These are phyloP conservation scores for Gymnoscopelus braueri DNA, from an alignment of 2,797 vertebrate species.

Conservation along the genomic window DNA sequence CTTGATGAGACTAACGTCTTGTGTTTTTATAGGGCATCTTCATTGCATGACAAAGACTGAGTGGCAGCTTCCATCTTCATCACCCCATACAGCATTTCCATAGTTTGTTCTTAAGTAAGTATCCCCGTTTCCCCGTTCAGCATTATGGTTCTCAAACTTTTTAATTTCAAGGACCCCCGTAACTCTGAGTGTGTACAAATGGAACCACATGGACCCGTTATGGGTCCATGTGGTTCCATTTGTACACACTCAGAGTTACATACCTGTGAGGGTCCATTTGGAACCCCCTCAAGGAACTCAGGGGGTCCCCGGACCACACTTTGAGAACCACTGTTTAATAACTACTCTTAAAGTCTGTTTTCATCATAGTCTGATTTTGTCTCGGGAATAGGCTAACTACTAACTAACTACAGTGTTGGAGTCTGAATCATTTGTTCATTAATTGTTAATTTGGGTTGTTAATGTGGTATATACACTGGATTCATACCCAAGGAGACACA, in stretches of 20 bases:
- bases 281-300: no score
- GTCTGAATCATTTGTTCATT: slow-evolving; percentile 24
- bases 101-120: slow-evolving; percentile 93
- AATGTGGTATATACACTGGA: background rate
- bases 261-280: no score
- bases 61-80: slow-evolving; percentile 89
- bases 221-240: no score
- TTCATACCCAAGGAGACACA: no score
- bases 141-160: slow-evolving; percentile 23
- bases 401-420: background rate
- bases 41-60: slow-evolving; percentile 94
- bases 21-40: slow-evolving; percentile 96
- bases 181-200: no score
- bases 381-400: no score
- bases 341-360: slow-evolving; percentile 19
- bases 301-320: no score
- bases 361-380: background rate
- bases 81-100: slow-evolving; percentile 88
- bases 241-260: no score
- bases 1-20: slow-evolving; percentile 88
- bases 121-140: slow-evolving; percentile 78
- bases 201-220: no score
- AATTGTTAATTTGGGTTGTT: slow-evolving; percentile 18
- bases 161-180: no score
- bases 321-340: background rate